phyloP scores from a whole-genome alignment of 2,797 vertebrate genomes.

The Taeniopygia guttata region DNA sequence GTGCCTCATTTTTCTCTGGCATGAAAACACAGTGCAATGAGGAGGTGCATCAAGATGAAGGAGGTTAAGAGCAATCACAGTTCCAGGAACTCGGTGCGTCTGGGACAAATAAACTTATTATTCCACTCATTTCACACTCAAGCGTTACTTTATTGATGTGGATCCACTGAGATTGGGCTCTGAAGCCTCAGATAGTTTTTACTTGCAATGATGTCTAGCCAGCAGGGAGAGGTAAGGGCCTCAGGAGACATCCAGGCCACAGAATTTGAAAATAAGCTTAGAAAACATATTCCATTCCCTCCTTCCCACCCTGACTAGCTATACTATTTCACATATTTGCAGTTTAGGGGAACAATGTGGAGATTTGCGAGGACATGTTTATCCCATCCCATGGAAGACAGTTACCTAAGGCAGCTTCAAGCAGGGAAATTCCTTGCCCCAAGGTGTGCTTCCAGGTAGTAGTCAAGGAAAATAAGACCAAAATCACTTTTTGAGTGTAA shows the following conservation, averaged over 20 bases:
- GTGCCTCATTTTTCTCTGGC: neutral
- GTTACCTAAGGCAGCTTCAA: neutral
- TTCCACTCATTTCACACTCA: neutral
- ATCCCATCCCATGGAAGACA: neutral
- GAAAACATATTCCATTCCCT: neutral
- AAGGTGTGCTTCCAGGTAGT: neutral
- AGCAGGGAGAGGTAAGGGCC: neutral
- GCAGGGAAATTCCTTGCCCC: neutral
- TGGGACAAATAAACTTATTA: slow-evolving; percentile 1
- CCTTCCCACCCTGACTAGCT: neutral
- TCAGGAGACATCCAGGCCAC: neutral
- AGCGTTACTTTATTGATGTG: neutral
- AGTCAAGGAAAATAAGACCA: neutral
- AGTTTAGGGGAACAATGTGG: neutral
- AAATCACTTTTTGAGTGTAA: neutral
- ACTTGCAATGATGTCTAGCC: neutral
- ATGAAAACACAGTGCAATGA: neutral
- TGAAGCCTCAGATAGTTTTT: neutral
- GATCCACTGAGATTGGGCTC: neutral
- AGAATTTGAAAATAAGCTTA: neutral
- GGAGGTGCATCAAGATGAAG: neutral
- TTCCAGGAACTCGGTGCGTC: neutral
- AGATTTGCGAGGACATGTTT: neutral
- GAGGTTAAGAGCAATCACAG: neutral
- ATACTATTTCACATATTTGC: neutral